A percentile compares a stretch with the other conserved stretches of the same genome.
Evolutionary conservation across 2,797 vertebrate species (phyloP).

Genomic region (Phalloptychus januarius): DNA sequence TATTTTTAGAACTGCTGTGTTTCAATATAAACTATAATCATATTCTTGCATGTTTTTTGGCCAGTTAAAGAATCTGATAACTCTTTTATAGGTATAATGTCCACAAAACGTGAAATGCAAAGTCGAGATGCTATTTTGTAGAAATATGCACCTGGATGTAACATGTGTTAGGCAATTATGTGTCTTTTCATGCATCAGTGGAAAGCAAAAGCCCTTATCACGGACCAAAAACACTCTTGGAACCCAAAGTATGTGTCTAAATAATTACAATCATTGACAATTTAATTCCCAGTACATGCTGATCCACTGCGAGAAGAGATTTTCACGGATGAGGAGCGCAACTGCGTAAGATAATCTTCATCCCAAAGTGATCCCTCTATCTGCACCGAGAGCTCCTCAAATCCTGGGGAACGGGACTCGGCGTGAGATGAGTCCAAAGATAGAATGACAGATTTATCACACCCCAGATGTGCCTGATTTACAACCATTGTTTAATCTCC

Average conservation of each 20-base stretch:
- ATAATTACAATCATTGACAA: slow-evolving; percentile 48
- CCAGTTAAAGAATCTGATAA: background rate
- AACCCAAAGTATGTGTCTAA: slow-evolving; percentile 33
- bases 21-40: slow-evolving; percentile 5
- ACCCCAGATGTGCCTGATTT: slow-evolving; percentile 72
- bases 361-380: slow-evolving; percentile 58
- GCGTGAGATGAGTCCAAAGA: slow-evolving; percentile 62
- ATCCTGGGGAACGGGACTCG: slow-evolving; percentile 51
- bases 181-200: slow-evolving; percentile 27
- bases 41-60: background rate
- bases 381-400: slow-evolving; percentile 49
- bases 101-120: background rate
- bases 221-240: slow-evolving; percentile 49
- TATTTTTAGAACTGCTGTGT: slow-evolving; percentile 25
- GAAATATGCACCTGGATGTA: slow-evolving; percentile 6
- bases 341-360: slow-evolving; percentile 43
- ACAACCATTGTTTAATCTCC: slow-evolving; percentile 78
- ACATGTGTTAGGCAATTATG: slow-evolving; percentile 24
- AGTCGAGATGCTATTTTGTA: background rate
- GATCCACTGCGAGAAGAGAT: slow-evolving; percentile 46
- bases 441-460: slow-evolving; percentile 69
- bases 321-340: slow-evolving; percentile 51
- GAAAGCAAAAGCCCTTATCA: slow-evolving; percentile 26
- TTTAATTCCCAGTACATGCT: slow-evolving; percentile 48
- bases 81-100: slow-evolving; percentile 9